Conservation (phyloP, 2,797 vertebrate genomes). For the Hypotaenidia philippensis region DNA sequence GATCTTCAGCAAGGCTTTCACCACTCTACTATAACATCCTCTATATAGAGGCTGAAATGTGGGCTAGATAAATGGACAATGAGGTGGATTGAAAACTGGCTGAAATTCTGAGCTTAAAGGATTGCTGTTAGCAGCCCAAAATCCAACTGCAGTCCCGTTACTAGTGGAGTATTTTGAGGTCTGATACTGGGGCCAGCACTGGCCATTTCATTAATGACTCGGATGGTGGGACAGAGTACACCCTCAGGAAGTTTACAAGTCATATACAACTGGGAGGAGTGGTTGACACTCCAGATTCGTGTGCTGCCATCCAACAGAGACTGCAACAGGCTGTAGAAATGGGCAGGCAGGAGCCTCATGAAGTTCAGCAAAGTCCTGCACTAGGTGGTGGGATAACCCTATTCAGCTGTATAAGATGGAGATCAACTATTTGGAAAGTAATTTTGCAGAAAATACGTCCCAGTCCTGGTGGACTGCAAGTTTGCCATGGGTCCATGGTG, state of each 20-base stretch:
- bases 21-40: not conserved
- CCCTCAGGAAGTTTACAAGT: not conserved
- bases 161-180: not conserved
- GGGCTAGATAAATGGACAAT: not conserved
- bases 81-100: not conserved
- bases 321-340: not conserved
- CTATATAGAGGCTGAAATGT: not conserved
- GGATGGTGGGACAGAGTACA: not conserved
- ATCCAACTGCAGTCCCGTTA: not conserved
- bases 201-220: not conserved
- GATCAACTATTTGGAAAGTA: not conserved
- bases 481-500: fast-evolving
- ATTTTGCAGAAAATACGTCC: not conserved
- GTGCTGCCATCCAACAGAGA: fast-evolving
- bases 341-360: not conserved
- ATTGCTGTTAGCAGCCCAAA: not conserved
- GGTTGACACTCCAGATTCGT: not conserved
- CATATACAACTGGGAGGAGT: not conserved
- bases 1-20: not conserved
- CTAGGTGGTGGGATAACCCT: not conserved
- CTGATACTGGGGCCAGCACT: not conserved
- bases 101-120: not conserved
- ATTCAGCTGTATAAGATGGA: not conserved
- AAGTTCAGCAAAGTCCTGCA: not conserved
- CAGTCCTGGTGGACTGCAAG: not conserved